phyloP scores from a whole-genome alignment of 2,888 invertebrate genomes.

The Anorthoa munda region DNA sequence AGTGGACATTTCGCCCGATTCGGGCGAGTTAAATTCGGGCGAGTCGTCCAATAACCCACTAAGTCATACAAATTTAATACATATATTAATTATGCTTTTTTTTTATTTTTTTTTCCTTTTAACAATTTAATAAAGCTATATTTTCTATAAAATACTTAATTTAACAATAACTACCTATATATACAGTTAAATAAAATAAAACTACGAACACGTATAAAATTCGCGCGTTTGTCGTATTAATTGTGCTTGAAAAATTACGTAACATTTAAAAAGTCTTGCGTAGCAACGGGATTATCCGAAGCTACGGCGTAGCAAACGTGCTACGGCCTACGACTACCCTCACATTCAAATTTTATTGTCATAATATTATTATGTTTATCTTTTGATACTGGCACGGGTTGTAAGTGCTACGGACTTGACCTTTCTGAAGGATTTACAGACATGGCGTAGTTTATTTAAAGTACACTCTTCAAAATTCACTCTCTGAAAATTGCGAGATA shows the following conservation, averaged over 20 bases:
- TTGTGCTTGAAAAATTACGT: neutral
- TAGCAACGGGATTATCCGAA: constrained; percentile 28
- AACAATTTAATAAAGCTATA: too few relatives aligned
- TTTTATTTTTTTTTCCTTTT: too few relatives aligned
- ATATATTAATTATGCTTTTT: too few relatives aligned
- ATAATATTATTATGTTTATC: constrained; percentile 34
- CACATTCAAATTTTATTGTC: constrained; percentile 23
- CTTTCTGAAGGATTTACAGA: constrained; percentile 31
- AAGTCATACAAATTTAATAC: neutral
- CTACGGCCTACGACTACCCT: constrained; percentile 44
- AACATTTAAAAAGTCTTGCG: constrained; percentile 1
- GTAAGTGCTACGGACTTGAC: constrained; percentile 33
- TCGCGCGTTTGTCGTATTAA: too few relatives aligned
- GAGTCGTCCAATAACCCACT: too few relatives aligned
- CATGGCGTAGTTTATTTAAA: constrained; percentile 15
- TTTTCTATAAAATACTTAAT: too few relatives aligned
- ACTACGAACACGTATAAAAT: too few relatives aligned
- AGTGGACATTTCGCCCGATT: too few relatives aligned
- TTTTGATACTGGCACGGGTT: constrained; percentile 20
- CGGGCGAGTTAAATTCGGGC: too few relatives aligned
- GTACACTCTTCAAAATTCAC: constrained; percentile 5
- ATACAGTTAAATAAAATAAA: too few relatives aligned
- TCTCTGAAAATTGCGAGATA: neutral
- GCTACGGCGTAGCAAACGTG: constrained; percentile 53
- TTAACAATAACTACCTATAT: too few relatives aligned